Base-by-base conservation (phyloP, 2,888 invertebrate species). In the Vandiemenella viatica region DNA sequence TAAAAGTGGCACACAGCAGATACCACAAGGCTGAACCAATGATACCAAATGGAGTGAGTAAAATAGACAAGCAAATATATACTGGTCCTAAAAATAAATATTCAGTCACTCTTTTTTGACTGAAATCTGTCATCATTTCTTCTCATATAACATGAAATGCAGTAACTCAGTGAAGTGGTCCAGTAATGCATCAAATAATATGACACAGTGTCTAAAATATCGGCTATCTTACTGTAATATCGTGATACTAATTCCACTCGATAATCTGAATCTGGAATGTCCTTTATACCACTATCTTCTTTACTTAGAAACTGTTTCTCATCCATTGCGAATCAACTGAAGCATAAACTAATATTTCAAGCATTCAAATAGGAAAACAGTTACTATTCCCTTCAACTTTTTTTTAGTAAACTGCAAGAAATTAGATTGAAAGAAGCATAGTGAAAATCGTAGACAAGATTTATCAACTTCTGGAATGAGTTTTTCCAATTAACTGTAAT, bases 111-210 rank as follows among this genome's bases (percentile, higher is more conserved):
- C 50, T 53, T 7, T 26, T 16, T 49, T 1, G 56, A 53, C 8
- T 54, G 37, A 4, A 45, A 48, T 21, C 47, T 50, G 19, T 55
- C 53, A n/a, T 46, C 44, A 22, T 52, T 50, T 8, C 52, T 52
- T 18, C 52, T 52, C 16, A 55, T 45, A 20, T 55, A 56, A 40
- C 53, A 56, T 1, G 56, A 47, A 7, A 51, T 5, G 22, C 51
- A 45, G 37, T 48, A 49, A 37, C 51, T 55, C 3, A 48, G 23
- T 13, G 45, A n/a, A 15, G 53, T 51, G 1, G 50, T 38, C 51
- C 54, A 55, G 20, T 54, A 54, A 21, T 49, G 50, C 44, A 50
- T 46, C 23, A 54, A 43, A 6, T 47, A 37, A 23, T 53, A 48
- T 7, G 50, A 50, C n/a, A 51, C 7, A 32, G 20, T n/a, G 43